Conservation (phyloP, 2,797 vertebrate genomes). For the Rallus crepitans region DNA sequence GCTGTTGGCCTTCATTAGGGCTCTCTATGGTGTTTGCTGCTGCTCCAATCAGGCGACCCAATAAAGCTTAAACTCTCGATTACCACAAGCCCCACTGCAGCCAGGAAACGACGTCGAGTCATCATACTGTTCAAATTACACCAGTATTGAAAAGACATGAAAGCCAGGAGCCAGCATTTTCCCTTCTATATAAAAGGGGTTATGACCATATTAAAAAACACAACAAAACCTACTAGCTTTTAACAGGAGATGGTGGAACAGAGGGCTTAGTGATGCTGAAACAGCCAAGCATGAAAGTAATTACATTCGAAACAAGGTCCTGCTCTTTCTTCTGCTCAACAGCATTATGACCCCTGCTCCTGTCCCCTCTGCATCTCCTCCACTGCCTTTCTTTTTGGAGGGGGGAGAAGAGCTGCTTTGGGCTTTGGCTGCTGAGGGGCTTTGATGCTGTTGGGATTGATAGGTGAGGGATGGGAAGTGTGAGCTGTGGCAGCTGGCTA, state of each 20-base stretch:
- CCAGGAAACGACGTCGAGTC: slow-evolving; percentile 65
- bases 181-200: slow-evolving; percentile 76
- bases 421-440: not conserved
- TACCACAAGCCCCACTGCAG: slow-evolving; percentile 45
- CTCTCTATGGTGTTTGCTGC: slow-evolving; percentile 17
- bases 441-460: not conserved
- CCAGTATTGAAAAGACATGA: slow-evolving; percentile 76
- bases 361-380: not conserved
- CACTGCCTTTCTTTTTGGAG: not conserved
- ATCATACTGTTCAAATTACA: slow-evolving; percentile 80
- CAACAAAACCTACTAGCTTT: slow-evolving; percentile 58
- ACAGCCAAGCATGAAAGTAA: slow-evolving; percentile 20
- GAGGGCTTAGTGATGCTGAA: slow-evolving; percentile 33
- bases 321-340: slow-evolving; percentile 2
- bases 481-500: not conserved
- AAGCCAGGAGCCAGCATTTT: slow-evolving; percentile 76
- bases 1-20: not conserved
- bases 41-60: slow-evolving; percentile 9
- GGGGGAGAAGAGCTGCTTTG: not conserved
- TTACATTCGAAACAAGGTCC: not conserved
- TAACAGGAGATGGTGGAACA: slow-evolving; percentile 70
- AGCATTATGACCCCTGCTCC: not conserved
- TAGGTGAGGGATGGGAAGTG: not conserved
- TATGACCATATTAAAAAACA: slow-evolving; percentile 73
- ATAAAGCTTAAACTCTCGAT: slow-evolving; percentile 55